These are phyloP conservation scores for Geophilus truncorum DNA, from an alignment of 2,888 invertebrate genomes.

Conservation along the genomic window DNA sequence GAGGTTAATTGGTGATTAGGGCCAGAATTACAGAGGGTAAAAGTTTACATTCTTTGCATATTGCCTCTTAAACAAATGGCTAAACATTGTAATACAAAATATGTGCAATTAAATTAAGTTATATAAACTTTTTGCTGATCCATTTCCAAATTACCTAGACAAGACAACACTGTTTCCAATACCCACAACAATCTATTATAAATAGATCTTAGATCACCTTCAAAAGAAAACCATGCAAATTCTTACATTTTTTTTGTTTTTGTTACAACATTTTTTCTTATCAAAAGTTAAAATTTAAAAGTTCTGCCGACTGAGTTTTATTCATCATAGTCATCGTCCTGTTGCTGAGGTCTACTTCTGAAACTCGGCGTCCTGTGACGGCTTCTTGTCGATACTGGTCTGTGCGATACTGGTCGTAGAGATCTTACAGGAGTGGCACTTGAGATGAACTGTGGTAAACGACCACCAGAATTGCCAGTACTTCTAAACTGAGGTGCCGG, in stretches of 20 bases:
- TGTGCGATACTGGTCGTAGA: neutral
- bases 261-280: neutral
- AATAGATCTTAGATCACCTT: too few species aligned
- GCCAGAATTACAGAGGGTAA: too few species aligned
- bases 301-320: neutral
- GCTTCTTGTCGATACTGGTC: neutral
- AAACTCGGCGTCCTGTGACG: neutral
- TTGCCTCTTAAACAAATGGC: too few species aligned
- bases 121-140: too few species aligned
- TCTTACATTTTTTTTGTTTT: neutral
- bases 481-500: neutral
- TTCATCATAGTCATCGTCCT: neutral
- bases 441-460: neutral
- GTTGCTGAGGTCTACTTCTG: neutral
- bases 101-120: too few species aligned
- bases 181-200: too few species aligned
- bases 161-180: too few species aligned
- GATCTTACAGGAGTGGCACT: neutral
- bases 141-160: too few species aligned
- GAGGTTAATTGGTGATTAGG: too few species aligned
- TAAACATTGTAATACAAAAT: too few species aligned
- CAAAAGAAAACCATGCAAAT: too few species aligned
- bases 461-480: neutral
- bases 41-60: too few species aligned
- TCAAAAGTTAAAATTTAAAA: neutral